These are phyloP conservation scores for Crossoptilon crossoptilon DNA, from an alignment of 2,797 vertebrate genomes.

Conservation along the genomic window DNA sequence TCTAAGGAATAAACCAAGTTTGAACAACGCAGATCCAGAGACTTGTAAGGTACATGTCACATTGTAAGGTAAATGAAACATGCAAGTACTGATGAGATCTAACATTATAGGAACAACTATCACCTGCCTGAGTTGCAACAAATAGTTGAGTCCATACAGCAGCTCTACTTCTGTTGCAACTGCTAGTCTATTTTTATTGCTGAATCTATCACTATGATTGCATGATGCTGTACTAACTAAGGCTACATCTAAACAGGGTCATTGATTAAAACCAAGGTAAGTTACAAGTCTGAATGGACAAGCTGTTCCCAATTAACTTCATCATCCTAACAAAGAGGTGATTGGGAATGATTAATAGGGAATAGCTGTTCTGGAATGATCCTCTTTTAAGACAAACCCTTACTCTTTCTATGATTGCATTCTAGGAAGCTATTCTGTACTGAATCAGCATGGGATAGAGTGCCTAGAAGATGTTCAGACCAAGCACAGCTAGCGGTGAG, in stretches of 20 bases:
- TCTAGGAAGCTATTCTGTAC: slow-evolving; percentile 64
- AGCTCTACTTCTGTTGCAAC: not conserved
- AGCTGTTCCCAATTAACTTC: slow-evolving; percentile 5
- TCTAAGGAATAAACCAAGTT: slow-evolving; percentile 1
- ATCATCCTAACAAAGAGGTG: not conserved
- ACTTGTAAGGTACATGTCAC: not conserved
- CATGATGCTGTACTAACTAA: not conserved
- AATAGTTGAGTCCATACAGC: not conserved
- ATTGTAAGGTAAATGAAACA: not conserved
- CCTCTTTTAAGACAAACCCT: slow-evolving; percentile 53
- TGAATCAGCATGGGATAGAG: slow-evolving; percentile 63
- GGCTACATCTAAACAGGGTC: not conserved
- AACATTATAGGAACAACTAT: not conserved
- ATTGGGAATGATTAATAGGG: slow-evolving; percentile 27
- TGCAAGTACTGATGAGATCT: not conserved
- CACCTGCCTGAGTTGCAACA: not conserved
- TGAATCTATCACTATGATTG: not conserved
- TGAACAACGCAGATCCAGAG: not conserved
- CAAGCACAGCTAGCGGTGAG: slow-evolving; percentile 57
- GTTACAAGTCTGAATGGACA: not conserved
- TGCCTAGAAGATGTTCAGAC: slow-evolving; percentile 40
- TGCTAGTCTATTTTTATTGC: not conserved
- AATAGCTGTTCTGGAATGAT: slow-evolving; percentile 60
- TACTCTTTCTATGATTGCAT: slow-evolving; percentile 52
- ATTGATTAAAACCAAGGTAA: not conserved